Evolutionary conservation across 2,113 vertebrate genomes (phyloP).

Genomic region (Lonchura striata): DNA sequence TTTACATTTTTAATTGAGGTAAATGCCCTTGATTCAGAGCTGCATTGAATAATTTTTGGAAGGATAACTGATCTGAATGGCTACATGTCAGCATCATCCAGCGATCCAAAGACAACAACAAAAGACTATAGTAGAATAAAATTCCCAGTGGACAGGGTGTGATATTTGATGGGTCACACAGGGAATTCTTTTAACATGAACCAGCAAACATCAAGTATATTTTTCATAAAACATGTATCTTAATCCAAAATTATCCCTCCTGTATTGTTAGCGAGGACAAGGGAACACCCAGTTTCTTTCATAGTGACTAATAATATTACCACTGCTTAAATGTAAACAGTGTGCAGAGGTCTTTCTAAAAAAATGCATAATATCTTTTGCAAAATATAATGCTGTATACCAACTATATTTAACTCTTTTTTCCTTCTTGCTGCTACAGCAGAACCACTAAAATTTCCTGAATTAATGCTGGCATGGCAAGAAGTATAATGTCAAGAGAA

Average conservation of each 20-base stretch:
- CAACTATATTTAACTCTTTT: background rate
- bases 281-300: slow-evolving; percentile 56
- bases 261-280: slow-evolving; percentile 17
- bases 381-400: background rate
- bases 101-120: slow-evolving; percentile 21
- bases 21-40: slow-evolving; percentile 10
- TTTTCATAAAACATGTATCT: slow-evolving; percentile 35
- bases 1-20: slow-evolving; percentile 43
- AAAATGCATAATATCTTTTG: background rate
- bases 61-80: background rate
- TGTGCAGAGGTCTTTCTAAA: background rate
- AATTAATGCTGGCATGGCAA: background rate
- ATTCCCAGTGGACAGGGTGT: slow-evolving; percentile 19
- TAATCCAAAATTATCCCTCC: slow-evolving; percentile 46
- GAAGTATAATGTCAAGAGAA: background rate
- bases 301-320: slow-evolving; percentile 49
- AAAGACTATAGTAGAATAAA: slow-evolving; percentile 8
- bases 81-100: slow-evolving; percentile 21
- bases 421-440: background rate
- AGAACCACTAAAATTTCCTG: background rate
- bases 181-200: slow-evolving; percentile 47
- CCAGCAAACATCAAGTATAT: slow-evolving; percentile 24
- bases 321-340: slow-evolving; percentile 25
- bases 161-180: slow-evolving; percentile 4
- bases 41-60: slow-evolving; percentile 44